These are phyloP conservation scores for Stomatorhinus walkeri DNA, from an alignment of 2,797 vertebrate genomes.

Conservation along the genomic window DNA sequence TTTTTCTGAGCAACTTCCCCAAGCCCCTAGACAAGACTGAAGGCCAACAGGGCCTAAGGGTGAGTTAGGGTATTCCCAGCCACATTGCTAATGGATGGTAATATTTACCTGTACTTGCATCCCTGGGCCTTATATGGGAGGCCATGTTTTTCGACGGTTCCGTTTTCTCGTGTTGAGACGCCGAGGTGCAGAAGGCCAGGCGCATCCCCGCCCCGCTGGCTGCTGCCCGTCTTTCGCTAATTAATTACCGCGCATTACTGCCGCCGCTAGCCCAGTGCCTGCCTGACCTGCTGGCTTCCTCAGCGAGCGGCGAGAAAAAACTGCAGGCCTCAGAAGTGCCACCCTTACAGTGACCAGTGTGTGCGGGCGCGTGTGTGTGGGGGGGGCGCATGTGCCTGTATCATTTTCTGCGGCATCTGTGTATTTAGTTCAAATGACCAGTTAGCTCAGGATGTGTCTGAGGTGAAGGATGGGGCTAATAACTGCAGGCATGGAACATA, in stretches of 20 bases:
- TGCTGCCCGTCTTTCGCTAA: neutral
- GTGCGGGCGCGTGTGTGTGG: neutral
- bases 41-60: neutral
- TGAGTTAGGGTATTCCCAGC: neutral
- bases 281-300: neutral
- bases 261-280: neutral
- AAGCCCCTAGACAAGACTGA: neutral
- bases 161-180: neutral
- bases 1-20: neutral
- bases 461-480: slow-evolving; percentile 10
- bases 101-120: neutral
- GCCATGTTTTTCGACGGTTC: neutral
- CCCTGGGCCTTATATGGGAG: neutral
- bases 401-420: neutral
- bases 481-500: slow-evolving; percentile 10
- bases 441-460: neutral
- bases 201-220: neutral
- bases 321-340: neutral
- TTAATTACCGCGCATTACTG: neutral
- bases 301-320: neutral
- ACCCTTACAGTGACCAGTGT: neutral
- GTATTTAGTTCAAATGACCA: slow-evolving; percentile 3
- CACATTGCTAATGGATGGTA: neutral
- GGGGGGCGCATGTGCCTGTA: neutral
- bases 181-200: neutral